Conservation (phyloP, 2,888 invertebrate species). For the Torymus texanus region DNA sequence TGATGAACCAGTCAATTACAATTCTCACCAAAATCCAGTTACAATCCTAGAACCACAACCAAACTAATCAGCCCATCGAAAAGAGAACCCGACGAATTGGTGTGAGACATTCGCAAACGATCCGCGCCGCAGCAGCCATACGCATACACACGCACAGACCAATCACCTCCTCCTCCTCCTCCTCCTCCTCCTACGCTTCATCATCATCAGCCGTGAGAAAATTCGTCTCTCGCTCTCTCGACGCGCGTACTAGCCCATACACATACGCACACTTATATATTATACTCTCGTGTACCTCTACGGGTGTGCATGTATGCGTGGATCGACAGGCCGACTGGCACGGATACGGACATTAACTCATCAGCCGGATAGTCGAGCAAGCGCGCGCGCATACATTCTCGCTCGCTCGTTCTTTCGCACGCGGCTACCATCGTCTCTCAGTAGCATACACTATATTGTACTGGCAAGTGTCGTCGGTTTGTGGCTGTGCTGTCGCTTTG, state of each 20-base stretch:
- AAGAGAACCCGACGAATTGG: too few relatives aligned
- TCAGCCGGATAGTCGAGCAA: slow-evolving; percentile 65
- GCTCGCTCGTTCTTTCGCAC: slow-evolving; percentile 43
- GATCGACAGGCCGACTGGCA: slow-evolving; percentile 69
- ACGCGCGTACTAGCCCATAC: neutral
- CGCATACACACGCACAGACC: neutral
- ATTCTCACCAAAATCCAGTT: too few relatives aligned
- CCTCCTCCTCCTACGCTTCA: neutral
- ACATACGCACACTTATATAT: neutral
- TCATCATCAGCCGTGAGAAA: slow-evolving; percentile 69
- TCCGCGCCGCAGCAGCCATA: neutral
- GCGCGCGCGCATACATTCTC: slow-evolving; percentile 31
- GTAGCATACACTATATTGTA: too few relatives aligned
- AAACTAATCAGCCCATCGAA: too few relatives aligned
- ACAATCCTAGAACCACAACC: too few relatives aligned
- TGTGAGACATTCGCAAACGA: slow-evolving; percentile 8
- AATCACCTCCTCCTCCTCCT: too few relatives aligned
- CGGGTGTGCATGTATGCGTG: neutral
- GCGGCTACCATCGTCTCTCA: neutral
- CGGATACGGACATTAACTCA: slow-evolving; percentile 74
- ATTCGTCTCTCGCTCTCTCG: slow-evolving; percentile 56
- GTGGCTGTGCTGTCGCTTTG: too few relatives aligned
- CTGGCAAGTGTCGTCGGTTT: too few relatives aligned
- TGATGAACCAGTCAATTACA: too few relatives aligned
- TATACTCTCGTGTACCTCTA: too few relatives aligned